Evolutionary conservation across 2,888 invertebrate species (phyloP), one percentile per base, ranked within the genome.

Genomic region (Rhaphigaster nebulosa): DNA sequence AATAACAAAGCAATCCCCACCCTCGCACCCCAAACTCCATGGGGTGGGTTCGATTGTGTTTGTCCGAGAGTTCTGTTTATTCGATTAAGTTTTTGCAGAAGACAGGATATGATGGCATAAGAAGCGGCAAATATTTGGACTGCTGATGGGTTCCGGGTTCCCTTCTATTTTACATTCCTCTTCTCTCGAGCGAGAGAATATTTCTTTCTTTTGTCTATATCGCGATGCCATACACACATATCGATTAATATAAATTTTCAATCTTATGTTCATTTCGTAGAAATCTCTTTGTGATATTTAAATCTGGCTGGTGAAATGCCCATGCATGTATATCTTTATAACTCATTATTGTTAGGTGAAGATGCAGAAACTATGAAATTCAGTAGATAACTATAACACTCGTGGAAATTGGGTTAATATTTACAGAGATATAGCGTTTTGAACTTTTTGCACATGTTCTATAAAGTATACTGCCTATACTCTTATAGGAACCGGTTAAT

Each of bases 51-150:
- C 70, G 1, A 38, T 76, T 38, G 34, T 76, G 70, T 76, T 76
- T 76, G 70, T 76, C 38, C 20, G 1, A 23, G 70, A 76, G 26
- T 13, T 38, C 1, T 76, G 70, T 34, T 6, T 34, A 76, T 76
- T 76, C 70, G 70, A 76, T 76, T 76, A 76, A 38, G 70, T 76
- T 76, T 34, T 29, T 70, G 4, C 34, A 76, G 34, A 76, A 76
- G 70, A 76, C 10, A 29, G 70, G 70, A 76, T 76, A 76, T 76
- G 70, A 23, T 38, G 70, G 34, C 12, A 38, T 34, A 76, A 76
- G 70, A 38, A 76, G 20, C 0, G 1, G 8, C 38, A 76, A 76
- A 76, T 76, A 76, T 76, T 76, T 76, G 70, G 18, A 76, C 20
- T 76, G 34, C 20, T 76, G 70, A 76, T 76, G 38, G 70, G 20